These are phyloP conservation scores for Ramphastos sulfuratus DNA, from an alignment of 2,113 vertebrate species.

Conservation along the genomic window DNA sequence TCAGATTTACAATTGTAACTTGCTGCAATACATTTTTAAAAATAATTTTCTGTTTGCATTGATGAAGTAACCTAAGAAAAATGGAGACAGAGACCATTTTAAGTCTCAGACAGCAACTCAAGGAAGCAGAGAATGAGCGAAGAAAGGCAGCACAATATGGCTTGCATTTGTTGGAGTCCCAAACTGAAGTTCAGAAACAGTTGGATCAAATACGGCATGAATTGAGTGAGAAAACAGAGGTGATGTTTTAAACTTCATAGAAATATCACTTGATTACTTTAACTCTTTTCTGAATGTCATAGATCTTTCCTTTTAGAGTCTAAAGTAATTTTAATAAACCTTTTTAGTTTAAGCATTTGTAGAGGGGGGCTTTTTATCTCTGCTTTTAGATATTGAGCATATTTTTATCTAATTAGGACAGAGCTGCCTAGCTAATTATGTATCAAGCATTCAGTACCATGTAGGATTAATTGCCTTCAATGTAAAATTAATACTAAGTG, in stretches of 20 bases:
- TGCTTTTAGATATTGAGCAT: background rate
- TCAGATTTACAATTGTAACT: background rate
- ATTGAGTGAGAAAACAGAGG: slow-evolving; percentile 85
- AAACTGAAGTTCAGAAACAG: slow-evolving; percentile 84
- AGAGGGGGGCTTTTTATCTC: background rate
- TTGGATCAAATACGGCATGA: slow-evolving; percentile 87
- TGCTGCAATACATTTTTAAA: background rate
- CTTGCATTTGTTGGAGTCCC: slow-evolving; percentile 86
- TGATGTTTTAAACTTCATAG: slow-evolving; percentile 24
- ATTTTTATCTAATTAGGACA: background rate
- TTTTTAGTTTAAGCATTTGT: background rate
- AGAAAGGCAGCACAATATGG: slow-evolving; percentile 91
- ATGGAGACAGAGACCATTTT: slow-evolving; percentile 75
- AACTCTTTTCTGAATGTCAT: background rate
- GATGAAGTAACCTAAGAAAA: background rate
- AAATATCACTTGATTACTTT: background rate
- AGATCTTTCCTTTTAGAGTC: background rate
- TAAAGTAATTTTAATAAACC: background rate
- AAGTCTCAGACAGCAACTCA: slow-evolving; percentile 79
- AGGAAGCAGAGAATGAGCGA: slow-evolving; percentile 82
- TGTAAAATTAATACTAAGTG: background rate
- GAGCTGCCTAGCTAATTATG: background rate
- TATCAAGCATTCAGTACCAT: background rate
- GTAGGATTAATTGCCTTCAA: background rate
- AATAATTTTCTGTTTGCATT: background rate